These are phyloP conservation scores for Hyperoplus lanceolatus DNA, from an alignment of 2,797 vertebrate species.

Conservation along the genomic window DNA sequence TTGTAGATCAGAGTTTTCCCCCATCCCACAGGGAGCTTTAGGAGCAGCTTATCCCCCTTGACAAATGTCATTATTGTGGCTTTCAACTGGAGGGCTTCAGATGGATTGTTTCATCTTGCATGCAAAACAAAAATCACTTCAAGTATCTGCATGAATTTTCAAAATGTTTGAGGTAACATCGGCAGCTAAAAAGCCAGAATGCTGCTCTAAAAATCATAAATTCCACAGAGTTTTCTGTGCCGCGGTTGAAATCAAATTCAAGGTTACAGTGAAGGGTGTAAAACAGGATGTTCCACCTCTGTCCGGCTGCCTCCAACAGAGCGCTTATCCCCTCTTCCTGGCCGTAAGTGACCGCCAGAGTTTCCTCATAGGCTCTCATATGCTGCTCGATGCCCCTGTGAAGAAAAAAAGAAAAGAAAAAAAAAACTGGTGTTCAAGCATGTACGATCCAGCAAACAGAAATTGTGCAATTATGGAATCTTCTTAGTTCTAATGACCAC, in stretches of 20 bases:
- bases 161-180: not conserved
- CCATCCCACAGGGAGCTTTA: not conserved
- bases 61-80: not conserved
- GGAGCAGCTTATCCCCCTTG: not conserved
- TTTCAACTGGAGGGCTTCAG: not conserved
- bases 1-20: slow-evolving; percentile 3
- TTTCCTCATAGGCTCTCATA: slow-evolving; percentile 73
- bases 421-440: not conserved
- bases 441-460: not conserved
- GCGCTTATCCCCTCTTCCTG: slow-evolving; percentile 74
- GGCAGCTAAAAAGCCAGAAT: not conserved
- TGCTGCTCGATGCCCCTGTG: slow-evolving; percentile 79
- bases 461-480: not conserved
- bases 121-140: not conserved
- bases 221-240: not conserved
- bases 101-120: not conserved
- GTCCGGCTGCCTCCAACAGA: slow-evolving; percentile 83
- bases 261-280: not conserved
- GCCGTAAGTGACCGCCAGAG: slow-evolving; percentile 82
- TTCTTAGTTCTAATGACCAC: slow-evolving; percentile 29
- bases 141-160: too few species aligned
- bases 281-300: slow-evolving; percentile 73
- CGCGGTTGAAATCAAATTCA: not conserved
- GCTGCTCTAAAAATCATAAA: not conserved
- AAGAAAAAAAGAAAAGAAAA: slow-evolving; percentile 35